Evolutionary conservation across 2,797 vertebrate species (phyloP), one percentile per base, ranked within the genome.

Genomic region (Sarcoramphus papa): DNA sequence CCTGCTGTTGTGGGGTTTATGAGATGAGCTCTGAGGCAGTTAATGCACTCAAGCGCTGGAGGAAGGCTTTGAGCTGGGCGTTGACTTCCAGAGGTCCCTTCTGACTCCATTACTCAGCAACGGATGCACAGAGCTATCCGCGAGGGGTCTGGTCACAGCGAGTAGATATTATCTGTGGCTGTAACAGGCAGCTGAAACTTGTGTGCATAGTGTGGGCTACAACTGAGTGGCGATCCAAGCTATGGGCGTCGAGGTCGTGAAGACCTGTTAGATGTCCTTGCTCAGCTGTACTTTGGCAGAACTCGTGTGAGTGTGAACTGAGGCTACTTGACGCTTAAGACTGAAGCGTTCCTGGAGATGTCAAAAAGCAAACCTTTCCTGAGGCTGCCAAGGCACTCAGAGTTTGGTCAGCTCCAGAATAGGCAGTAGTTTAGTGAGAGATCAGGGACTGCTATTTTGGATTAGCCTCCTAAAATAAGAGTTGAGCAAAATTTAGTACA

Each of bases 221-320:
- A 6, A 1, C 9, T 0, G 1, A 40, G 28, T 10, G 60, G 35
- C 0, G 4, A 67, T 12, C 33, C 14, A 37, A 33, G 37, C 19
- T 63, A 10, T 30, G 50, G 50, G 12, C 20, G 15, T 6, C 0
- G 8, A 28, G n/a, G 53, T 41, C n/a, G 3, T 10, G 20, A 65
- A 72, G 41, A 67, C 30, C 43, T 28, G 5, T 31, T 56, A 24
- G 64, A 40, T 43, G 53, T 57, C n/a, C 43, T 51, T 57, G 10
- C 27, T 72, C 17, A 22, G 31, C 27, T 64, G 27, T 31, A 12
- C 33, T 43, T 62, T 7, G 35, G 8, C 45, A 60, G 51, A 69
- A 63, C 6, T 37, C 8, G 2, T 7, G 12, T 15, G n/a, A 57
- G 48, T 10, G 43, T 37, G 40, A 82, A 6, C 33, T 59, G 54